Evolutionary conservation across 2,113 vertebrate genomes (phyloP), one percentile per base, ranked within the genome.

Genomic region (Talpa occidentalis): DNA sequence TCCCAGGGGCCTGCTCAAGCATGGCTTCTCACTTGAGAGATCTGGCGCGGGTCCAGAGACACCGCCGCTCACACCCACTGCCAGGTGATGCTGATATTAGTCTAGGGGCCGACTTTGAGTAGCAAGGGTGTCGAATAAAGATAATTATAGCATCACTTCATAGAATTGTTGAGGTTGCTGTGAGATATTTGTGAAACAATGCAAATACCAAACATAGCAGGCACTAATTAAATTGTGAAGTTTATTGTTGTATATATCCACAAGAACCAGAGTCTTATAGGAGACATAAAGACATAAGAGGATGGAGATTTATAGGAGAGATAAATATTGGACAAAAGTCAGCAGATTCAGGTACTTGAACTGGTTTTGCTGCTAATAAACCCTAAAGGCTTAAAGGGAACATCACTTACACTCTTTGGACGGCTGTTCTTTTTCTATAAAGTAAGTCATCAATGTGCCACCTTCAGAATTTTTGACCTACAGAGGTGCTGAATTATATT

Each of bases 1-100:
- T 26, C 32, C 35, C 42, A 22, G 42, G 42, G 7, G 15, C 40
- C 21, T 64, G 12, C 40, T 74, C 30, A 28, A 28, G 17, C 42
- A 5, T 11, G 2, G 15, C 28, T 54, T 66, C 83, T 67, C 32
- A 35, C 62, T 56, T 47, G 6, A 6, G 4, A 56, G 37, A 15
- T 30, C 11, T 17, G 24, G 21, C 19, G 0, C 10, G 1, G 6
- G 14, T 10, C 24, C 28, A 10, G 16, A 40, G 15, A 17, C 4
- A 42, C 35, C 1, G 2, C 15, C 6, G 0, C 2, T 32, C 30
- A 47, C 12, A 15, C 17, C 10, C 35, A 28, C 17, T 56, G 6
- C 28, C 2, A 42, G 16, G 7, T 24, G 30, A 40, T 28, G 4
- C 42, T 9, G 15, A 8, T 1, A 24, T 40, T n/a, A 8, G 79